Conservation (phyloP, 1,140 invertebrate genomes). For the Neotoxoptera formosana region DNA sequence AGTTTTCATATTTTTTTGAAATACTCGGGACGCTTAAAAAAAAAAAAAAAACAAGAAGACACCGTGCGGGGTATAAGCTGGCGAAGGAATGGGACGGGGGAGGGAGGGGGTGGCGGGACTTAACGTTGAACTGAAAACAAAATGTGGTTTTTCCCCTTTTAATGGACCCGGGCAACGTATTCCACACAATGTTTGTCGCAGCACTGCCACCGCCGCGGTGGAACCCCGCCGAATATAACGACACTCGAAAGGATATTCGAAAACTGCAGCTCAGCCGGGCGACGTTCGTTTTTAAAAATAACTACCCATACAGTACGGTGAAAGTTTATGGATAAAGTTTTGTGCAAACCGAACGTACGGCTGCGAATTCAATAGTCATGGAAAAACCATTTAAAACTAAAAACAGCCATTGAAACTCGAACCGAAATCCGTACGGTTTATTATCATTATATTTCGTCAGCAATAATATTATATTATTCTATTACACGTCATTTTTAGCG, state of each 20-base stretch:
- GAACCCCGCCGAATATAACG: not conserved
- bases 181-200: not conserved
- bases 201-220: not conserved
- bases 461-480: constrained; percentile 17
- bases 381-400: constrained; percentile 31
- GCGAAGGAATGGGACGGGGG: not conserved
- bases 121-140: constrained; percentile 21
- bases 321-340: constrained; percentile 47
- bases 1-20: constrained; percentile 37
- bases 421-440: not conserved
- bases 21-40: not conserved
- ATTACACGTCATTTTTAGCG: not conserved
- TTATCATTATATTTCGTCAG: not conserved
- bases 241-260: not conserved
- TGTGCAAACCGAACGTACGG: not conserved
- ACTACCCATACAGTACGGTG: not conserved
- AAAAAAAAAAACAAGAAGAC: not conserved
- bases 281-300: not conserved
- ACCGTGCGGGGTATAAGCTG: not conserved
- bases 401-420: constrained; percentile 34
- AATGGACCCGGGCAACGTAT: not conserved
- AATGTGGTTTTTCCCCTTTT: not conserved
- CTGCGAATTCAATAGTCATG: not conserved
- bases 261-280: not conserved
- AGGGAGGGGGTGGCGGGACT: not conserved